These are phyloP conservation scores for Musca domestica DNA, from an alignment of 1,140 invertebrate genomes.

Conservation along the genomic window DNA sequence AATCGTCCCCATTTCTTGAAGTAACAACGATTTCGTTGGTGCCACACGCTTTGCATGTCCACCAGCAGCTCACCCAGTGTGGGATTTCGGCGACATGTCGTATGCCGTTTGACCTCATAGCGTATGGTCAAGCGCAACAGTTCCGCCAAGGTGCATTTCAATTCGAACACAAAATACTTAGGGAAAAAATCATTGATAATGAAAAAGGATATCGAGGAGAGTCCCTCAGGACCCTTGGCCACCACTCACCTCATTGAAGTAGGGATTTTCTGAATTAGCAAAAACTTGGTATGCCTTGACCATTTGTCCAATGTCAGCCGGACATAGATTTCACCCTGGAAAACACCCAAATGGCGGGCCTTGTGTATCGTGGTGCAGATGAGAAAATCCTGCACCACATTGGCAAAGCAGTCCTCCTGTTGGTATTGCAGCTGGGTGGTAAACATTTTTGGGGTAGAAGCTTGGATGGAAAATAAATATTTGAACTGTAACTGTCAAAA, in stretches of 20 bases:
- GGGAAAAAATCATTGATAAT: constrained; percentile 27
- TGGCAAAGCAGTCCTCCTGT: constrained; percentile 23
- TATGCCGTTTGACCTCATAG: constrained; percentile 56
- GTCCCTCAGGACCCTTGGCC: background rate
- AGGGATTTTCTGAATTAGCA: constrained; percentile 59
- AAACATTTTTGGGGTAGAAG: constrained; percentile 18
- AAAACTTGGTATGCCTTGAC: constrained; percentile 57
- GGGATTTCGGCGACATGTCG: constrained; percentile 53
- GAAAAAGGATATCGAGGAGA: too few species aligned
- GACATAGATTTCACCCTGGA: constrained; percentile 59
- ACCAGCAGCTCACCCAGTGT: constrained; percentile 65
- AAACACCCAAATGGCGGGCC: constrained; percentile 37
- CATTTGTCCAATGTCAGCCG: constrained; percentile 59
- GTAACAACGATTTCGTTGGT: constrained; percentile 69
- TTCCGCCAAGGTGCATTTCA: constrained; percentile 57
- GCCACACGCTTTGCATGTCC: constrained; percentile 71
- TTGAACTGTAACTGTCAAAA: background rate
- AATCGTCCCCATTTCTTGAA: constrained; percentile 79
- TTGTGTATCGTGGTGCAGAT: constrained; percentile 50
- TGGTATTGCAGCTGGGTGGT: background rate
- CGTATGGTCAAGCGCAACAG: constrained; percentile 53
- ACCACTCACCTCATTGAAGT: constrained; percentile 62
- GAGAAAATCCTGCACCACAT: constrained; percentile 42
- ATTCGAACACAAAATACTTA: constrained; percentile 73
- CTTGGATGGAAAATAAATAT: too few species aligned